Evolutionary conservation across 2,113 vertebrate species (phyloP).

Genomic region (Pedetes capensis): DNA sequence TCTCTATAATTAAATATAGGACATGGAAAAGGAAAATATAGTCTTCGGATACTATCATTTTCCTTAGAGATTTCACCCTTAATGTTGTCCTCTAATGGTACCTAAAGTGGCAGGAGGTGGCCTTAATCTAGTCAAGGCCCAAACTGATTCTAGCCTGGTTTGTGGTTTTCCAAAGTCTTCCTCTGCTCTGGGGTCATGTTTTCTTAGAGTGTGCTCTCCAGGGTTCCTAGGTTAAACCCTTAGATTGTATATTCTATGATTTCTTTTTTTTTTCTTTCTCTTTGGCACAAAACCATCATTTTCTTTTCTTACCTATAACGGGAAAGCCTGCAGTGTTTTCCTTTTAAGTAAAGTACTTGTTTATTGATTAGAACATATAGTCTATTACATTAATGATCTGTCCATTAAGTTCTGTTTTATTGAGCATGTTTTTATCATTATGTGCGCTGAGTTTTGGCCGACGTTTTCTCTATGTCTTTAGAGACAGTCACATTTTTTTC

Average conservation of each 20-base stretch:
- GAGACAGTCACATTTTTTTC: background rate
- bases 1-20: background rate
- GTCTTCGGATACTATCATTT: background rate
- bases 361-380: constrained; percentile 34
- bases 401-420: constrained; percentile 17
- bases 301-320: background rate
- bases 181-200: background rate
- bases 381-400: constrained; percentile 13
- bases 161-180: background rate
- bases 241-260: background rate
- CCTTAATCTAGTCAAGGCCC: background rate
- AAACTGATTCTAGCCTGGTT: background rate
- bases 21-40: background rate
- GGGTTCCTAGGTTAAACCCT: background rate
- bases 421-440: background rate
- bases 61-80: background rate
- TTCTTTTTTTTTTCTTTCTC: background rate
- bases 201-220: background rate
- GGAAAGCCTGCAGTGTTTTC: background rate
- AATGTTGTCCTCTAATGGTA: background rate
- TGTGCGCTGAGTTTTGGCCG: background rate
- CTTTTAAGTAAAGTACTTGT: constrained; percentile 12
- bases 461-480: background rate
- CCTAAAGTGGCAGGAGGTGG: background rate
- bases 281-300: background rate